Percentiles rank a stretch among this genome's conserved stretches.
phyloP scores from a whole-genome alignment of 92 coral and sea anemone species.

The Paramuricea clavata region DNA sequence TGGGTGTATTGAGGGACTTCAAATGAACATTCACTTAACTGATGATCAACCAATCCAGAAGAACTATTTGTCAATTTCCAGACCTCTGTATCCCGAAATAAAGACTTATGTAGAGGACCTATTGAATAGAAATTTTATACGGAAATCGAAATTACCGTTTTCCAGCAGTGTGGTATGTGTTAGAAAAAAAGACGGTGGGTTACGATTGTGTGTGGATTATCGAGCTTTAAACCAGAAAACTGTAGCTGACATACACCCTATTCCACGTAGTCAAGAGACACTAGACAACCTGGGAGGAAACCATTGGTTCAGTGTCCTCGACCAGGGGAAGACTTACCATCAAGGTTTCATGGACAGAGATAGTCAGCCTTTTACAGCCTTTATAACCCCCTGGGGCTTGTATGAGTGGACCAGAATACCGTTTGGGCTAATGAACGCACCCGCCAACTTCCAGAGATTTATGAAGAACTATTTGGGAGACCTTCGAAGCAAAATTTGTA shows the following conservation, averaged over 20 bases:
- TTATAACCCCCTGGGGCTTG: slow-evolving; percentile 76
- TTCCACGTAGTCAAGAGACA: slow-evolving; percentile 72
- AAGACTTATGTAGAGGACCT: slow-evolving; percentile 75
- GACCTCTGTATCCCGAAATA: slow-evolving; percentile 73
- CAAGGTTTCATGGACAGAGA: slow-evolving; percentile 73
- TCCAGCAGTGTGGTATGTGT: slow-evolving; percentile 74
- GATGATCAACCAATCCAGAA: slow-evolving; percentile 76
- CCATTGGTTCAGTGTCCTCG: slow-evolving; percentile 73
- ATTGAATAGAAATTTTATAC: slow-evolving; percentile 63
- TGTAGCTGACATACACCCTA: slow-evolving; percentile 54
- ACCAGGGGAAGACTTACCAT: slow-evolving; percentile 80
- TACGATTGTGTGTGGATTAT: slow-evolving; percentile 76
- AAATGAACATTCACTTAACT: slow-evolving; percentile 61
- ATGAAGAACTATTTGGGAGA: slow-evolving; percentile 45
- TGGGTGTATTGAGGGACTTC: no score
- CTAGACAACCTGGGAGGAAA: slow-evolving; percentile 79
- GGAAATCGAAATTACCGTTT: slow-evolving; percentile 63
- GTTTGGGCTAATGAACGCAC: slow-evolving; percentile 68
- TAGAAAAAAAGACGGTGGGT: slow-evolving; percentile 69
- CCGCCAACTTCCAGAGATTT: slow-evolving; percentile 60
- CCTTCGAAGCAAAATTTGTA: slow-evolving; percentile 10
- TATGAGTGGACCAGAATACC: slow-evolving; percentile 77
- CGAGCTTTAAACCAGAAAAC: slow-evolving; percentile 75
- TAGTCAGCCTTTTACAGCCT: slow-evolving; percentile 70
- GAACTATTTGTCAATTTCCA: slow-evolving; percentile 70